Evolutionary conservation across 1,140 invertebrate genomes (phyloP), one percentile per base, ranked within the genome.

Genomic region (Sycobia sp.): DNA sequence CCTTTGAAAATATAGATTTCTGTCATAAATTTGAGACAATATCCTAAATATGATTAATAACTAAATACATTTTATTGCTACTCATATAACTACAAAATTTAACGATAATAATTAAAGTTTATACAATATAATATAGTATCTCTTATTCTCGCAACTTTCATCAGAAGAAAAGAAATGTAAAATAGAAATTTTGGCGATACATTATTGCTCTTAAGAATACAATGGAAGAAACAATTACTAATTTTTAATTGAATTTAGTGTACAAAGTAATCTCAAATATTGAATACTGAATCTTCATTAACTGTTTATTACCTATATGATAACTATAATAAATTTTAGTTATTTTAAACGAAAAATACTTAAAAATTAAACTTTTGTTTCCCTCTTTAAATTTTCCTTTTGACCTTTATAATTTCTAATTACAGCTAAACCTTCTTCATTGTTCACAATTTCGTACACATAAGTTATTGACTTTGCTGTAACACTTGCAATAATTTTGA

Each of bases 91-190:
- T 51, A 32, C 4, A 7, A 32, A 7, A 7, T 32, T 32, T 7
- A 7, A 25, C 36, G 16, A 57, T 46, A 44, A 3, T 23, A 10
- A 16, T 46, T 5, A 13, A 23, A 29, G 36, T 58, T 9, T 36
- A 41, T 43, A 61, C 44, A 53, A 51, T 50, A 50, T 47, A 36
- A 27, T 18, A 36, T 13, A 55, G 23, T 18, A 47, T 27, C 7
- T 7, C 16, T 38, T 32, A 27, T 43, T 51, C 41, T 8, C 43
- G 32, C 39, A 62, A 36, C 18, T 29, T 39, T 56, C 18, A 22
- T 49, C 53, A 62, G 34, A 47, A 44, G 53, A 62, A 62, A n/a
- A n/a, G 56, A 29, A 27, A 63, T 14, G 11, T 39, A 25, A 59
- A 29, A 50, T 14, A 44, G 44, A 34, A 32, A 27, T 13, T 5